These are phyloP conservation scores for Paramisgurnus dabryanus DNA, from an alignment of 2,113 vertebrate genomes.

Conservation along the genomic window DNA sequence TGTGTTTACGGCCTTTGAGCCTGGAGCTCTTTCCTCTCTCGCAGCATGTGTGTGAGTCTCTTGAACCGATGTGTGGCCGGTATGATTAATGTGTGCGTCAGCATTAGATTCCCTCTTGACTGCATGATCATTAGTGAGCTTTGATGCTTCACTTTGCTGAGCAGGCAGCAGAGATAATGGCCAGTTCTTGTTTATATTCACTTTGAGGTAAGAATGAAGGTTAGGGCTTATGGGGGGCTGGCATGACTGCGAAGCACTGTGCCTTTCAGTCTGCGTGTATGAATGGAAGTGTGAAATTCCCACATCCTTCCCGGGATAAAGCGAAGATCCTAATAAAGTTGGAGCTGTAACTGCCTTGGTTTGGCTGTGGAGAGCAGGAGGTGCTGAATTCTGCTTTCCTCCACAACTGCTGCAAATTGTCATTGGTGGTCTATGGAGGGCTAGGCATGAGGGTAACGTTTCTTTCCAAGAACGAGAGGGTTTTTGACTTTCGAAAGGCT, in stretches of 20 bases:
- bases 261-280: constrained; percentile 29
- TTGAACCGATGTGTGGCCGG: constrained; percentile 28
- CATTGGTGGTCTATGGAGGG: constrained; percentile 49
- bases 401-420: constrained; percentile 69
- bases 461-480: constrained; percentile 48
- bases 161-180: constrained; percentile 52
- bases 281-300: constrained; percentile 10
- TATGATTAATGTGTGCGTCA: constrained; percentile 35
- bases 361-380: constrained; percentile 36
- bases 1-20: constrained; percentile 10
- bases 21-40: constrained; percentile 29
- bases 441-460: constrained; percentile 43
- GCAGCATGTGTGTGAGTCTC: constrained; percentile 4
- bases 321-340: constrained; percentile 3
- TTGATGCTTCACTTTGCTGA: constrained; percentile 54
- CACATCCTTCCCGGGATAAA: constrained; percentile 27
- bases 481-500: constrained; percentile 25
- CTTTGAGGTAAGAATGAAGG: constrained; percentile 48
- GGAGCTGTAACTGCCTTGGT: constrained; percentile 3
- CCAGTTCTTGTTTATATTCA: constrained; percentile 45
- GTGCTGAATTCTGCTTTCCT: constrained; percentile 58
- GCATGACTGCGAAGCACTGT: constrained; percentile 27
- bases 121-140: constrained; percentile 55
- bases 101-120: constrained; percentile 23
- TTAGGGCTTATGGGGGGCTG: constrained; percentile 24